Base-by-base conservation (phyloP, 1,140 invertebrate species). In the Conus ventricosus region DNA sequence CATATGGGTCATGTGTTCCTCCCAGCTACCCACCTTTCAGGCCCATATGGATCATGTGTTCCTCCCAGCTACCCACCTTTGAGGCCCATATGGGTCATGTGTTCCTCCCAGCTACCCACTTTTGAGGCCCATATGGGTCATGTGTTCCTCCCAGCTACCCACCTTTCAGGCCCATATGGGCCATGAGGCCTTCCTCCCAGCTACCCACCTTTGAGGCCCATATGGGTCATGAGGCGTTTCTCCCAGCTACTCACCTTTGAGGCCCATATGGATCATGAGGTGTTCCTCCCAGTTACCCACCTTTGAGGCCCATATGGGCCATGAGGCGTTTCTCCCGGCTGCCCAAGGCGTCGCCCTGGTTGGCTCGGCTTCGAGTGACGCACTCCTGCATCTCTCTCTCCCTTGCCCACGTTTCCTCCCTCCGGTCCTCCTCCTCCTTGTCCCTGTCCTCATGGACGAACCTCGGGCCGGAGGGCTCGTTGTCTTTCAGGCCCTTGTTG, bases 261-360 rank as follows among this genome's bases (percentile, higher is more conserved):
- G n/a, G n/a, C n/a, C n/a, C n/a, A n/a, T n/a, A n/a, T n/a, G n/a
- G n/a, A n/a, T n/a, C n/a, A n/a, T n/a, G n/a, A n/a, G n/a, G n/a
- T n/a, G n/a, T n/a, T n/a, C n/a, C n/a, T 51, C 39, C 6, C 20
- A 39, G 53, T 13, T 39, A 54, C 84, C 87, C 78, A 94, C 94
- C 92, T 93, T 93, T 94, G 51, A 94, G 54, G 39, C 94, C 94
- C 55, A 94, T 78, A 88, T 94, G 94, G 57, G 93, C 88, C 91
- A 93, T 92, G 0, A 94, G 90, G 63, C 93, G 60, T 84, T 91
- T 93, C 87, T 94, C 94, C 87, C 93, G 84, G 5, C 87, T 91
- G 91, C 89, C 25, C 85, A 91, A 53, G 0, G 87, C 85, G 11
- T 87, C 76, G 84, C 89, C 54, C 89, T 88, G 87, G 23, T 39